Percentiles rank a stretch among this genome's conserved stretches.
Conservation (phyloP, 92 coral and sea anemone species). For the Zoanthus solanderi region DNA sequence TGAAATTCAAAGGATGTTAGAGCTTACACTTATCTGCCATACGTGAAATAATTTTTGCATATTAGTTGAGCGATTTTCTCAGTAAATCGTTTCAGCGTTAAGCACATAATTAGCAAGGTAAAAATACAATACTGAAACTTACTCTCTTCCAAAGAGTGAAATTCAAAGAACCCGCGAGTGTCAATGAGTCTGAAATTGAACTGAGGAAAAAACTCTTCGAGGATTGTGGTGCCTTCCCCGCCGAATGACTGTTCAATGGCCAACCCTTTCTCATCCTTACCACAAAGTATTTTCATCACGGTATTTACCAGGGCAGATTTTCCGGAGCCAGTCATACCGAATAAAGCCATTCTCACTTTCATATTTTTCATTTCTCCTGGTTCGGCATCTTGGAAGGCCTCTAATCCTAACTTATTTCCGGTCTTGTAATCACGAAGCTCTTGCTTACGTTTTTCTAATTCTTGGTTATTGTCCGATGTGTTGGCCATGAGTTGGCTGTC, state of each 20-base stretch:
- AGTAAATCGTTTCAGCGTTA: neutral
- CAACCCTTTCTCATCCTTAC: slow-evolving; percentile 52
- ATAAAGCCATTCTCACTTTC: too few relatives aligned
- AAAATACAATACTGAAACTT: neutral
- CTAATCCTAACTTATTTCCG: too few relatives aligned
- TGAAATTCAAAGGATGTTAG: too few relatives aligned
- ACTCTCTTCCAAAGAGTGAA: slow-evolving; percentile 69
- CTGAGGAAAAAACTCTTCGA: slow-evolving; percentile 66
- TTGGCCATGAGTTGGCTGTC: too few relatives aligned
- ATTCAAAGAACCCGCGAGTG: slow-evolving; percentile 81
- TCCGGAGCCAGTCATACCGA: slow-evolving; percentile 83
- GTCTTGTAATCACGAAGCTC: too few relatives aligned
- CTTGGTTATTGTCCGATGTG: too few relatives aligned
- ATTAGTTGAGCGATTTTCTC: neutral
- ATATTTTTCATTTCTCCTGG: too few relatives aligned
- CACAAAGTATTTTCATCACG: slow-evolving; percentile 63
- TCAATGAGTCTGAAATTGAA: slow-evolving; percentile 70
- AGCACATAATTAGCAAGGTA: neutral
- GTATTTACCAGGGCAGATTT: slow-evolving; percentile 81
- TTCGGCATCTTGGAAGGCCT: too few relatives aligned
- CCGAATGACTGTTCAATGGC: slow-evolving; percentile 83
- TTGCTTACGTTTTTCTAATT: too few relatives aligned
- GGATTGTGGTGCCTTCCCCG: slow-evolving; percentile 74
- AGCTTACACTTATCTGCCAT: neutral
- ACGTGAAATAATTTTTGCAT: neutral